A percentile compares a stretch with the other conserved stretches of the same genome.
Evolutionary conservation across 64 coral and sea anemone species (phyloP).

Genomic region (Actinia equina): DNA sequence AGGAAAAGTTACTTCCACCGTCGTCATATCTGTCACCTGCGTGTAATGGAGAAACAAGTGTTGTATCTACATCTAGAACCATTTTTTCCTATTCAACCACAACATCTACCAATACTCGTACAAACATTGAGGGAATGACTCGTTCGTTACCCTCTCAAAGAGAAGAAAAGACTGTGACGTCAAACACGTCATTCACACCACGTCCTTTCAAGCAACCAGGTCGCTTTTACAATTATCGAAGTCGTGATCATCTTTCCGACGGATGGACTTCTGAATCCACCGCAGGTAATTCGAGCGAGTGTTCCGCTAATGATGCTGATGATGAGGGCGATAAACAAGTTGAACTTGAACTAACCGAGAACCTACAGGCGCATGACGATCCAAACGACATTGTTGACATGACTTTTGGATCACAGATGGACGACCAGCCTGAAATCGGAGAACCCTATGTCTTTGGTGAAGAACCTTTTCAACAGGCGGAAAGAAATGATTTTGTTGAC

Average conservation of each 20-base stretch:
- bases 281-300: conserved; percentile 1
- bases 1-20: not conserved
- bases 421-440: not conserved
- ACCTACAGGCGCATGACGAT: not conserved
- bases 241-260: conserved; percentile 8
- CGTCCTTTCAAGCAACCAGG: not conserved
- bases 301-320: conserved; percentile 13
- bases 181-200: not conserved
- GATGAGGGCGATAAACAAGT: not conserved
- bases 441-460: not conserved
- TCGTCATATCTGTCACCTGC: not conserved
- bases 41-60: not conserved
- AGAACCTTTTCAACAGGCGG: not conserved
- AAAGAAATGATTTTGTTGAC: not conserved
- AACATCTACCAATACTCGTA: not conserved
- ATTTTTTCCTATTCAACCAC: not conserved
- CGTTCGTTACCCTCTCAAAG: not conserved
- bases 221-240: not conserved
- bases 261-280: conserved; percentile 17
- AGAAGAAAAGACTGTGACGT: not conserved
- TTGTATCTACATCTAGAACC: not conserved
- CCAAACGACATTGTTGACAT: conserved; percentile 15
- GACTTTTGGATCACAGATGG: conserved; percentile 19
- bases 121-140: not conserved
- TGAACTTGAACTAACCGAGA: not conserved